Evolutionary conservation across 2,113 vertebrate species (phyloP).

Genomic region (Microcebus jonahi): DNA sequence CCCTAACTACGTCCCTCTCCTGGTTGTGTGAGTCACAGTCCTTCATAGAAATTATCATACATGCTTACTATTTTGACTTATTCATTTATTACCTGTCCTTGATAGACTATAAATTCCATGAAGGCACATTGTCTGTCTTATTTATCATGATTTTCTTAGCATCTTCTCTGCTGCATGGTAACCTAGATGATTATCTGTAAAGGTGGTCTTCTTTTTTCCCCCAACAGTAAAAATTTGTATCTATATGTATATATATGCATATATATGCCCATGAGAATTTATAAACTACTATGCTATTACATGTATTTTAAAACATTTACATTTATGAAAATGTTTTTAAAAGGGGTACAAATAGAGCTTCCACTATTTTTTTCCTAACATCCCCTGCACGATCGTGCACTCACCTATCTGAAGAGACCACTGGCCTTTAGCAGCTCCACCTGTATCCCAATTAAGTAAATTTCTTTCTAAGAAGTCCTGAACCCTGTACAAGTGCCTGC

Average conservation of each 20-base stretch:
- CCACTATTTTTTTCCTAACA: background rate
- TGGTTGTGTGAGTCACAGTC: background rate
- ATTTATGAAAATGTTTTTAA: background rate
- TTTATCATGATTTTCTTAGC: background rate
- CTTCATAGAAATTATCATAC: background rate
- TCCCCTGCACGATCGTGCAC: background rate
- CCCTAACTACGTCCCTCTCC: background rate
- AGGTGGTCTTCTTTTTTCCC: background rate
- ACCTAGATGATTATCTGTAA: background rate
- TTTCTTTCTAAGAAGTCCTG: background rate
- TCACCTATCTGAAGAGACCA: background rate
- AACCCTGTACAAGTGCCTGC: background rate
- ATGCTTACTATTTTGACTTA: background rate
- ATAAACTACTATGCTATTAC: background rate
- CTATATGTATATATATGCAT: background rate
- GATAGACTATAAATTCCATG: background rate
- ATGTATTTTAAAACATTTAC: background rate
- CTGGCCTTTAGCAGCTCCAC: background rate
- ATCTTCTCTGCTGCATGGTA: background rate
- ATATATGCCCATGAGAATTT: background rate
- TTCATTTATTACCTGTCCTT: background rate
- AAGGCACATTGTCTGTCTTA: background rate
- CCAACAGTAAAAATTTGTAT: background rate
- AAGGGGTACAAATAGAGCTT: background rate
- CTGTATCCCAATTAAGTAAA: background rate